Percentiles rank a stretch among this genome's conserved stretches.
Evolutionary conservation across 2,113 vertebrate species (phyloP).

Genomic region (Rattus rattus): DNA sequence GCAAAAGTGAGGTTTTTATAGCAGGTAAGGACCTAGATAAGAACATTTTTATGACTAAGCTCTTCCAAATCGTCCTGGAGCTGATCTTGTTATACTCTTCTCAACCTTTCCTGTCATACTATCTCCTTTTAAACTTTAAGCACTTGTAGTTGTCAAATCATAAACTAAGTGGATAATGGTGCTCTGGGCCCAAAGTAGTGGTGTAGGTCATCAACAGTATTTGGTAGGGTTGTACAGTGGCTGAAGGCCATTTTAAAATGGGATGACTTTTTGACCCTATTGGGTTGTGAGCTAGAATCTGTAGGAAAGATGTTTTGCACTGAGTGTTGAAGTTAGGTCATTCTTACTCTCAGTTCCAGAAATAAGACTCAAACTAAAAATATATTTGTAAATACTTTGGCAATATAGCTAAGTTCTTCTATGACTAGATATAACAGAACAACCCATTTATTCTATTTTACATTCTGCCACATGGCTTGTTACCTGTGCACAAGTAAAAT

Average conservation of each 20-base stretch:
- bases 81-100: background rate
- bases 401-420: too few species aligned
- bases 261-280: background rate
- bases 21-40: fast-evolving
- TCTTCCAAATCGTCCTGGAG: background rate
- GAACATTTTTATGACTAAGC: background rate
- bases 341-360: too few species aligned
- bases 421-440: too few species aligned
- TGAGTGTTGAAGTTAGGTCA: background rate
- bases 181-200: background rate
- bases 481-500: too few species aligned
- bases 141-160: background rate
- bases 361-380: too few species aligned
- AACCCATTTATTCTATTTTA: too few species aligned
- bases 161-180: background rate
- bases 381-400: too few species aligned
- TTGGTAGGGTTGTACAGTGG: too few species aligned
- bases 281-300: background rate
- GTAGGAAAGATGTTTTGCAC: background rate
- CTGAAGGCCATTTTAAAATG: background rate
- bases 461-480: too few species aligned
- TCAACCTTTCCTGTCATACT: background rate
- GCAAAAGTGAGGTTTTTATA: background rate
- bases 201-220: background rate
- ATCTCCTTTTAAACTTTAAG: background rate